Evolutionary conservation across 2,888 invertebrate species (phyloP).

Genomic region (Ormyrus pomaceus): DNA sequence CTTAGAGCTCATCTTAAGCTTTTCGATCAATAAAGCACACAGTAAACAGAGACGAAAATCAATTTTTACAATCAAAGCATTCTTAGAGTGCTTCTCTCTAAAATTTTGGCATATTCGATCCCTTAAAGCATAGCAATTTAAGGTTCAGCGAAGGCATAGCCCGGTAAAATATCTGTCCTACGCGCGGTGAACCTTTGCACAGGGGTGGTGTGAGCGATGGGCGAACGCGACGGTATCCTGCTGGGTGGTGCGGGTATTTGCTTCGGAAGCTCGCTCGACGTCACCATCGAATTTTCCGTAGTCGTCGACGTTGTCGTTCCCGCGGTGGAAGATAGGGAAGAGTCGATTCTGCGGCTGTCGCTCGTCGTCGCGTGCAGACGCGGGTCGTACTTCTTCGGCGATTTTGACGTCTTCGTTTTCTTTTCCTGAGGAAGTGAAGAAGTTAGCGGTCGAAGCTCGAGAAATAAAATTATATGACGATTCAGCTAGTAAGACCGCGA

Average conservation of each 20-base stretch:
- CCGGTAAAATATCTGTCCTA: conserved; percentile 63
- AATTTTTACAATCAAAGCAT: too few relatives aligned
- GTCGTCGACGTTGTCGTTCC: conserved; percentile 60
- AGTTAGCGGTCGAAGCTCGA: too few relatives aligned
- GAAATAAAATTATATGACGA: too few relatives aligned
- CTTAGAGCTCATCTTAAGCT: too few relatives aligned
- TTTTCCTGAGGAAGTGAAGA: conserved; percentile 40
- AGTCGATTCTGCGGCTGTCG: not conserved
- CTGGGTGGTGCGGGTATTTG: conserved; percentile 75
- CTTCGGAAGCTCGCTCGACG: conserved; percentile 75
- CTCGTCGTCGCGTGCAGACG: conserved; percentile 51
- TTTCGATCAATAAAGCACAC: too few relatives aligned
- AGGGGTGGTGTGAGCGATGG: conserved; percentile 69
- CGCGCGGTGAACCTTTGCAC: conserved; percentile 67
- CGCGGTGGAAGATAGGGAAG: conserved; percentile 21
- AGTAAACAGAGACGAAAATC: too few relatives aligned
- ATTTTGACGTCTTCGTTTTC: conserved; percentile 48
- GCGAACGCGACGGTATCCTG: conserved; percentile 61
- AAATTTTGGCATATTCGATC: too few relatives aligned
- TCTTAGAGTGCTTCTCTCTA: too few relatives aligned
- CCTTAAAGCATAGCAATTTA: too few relatives aligned
- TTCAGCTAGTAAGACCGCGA: too few relatives aligned
- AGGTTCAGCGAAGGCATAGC: conserved; percentile 62
- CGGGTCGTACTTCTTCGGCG: conserved; percentile 65
- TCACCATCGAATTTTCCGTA: conserved; percentile 70